Evolutionary conservation across 2,797 vertebrate species (phyloP).

Genomic region (Oryzias sinensis): DNA sequence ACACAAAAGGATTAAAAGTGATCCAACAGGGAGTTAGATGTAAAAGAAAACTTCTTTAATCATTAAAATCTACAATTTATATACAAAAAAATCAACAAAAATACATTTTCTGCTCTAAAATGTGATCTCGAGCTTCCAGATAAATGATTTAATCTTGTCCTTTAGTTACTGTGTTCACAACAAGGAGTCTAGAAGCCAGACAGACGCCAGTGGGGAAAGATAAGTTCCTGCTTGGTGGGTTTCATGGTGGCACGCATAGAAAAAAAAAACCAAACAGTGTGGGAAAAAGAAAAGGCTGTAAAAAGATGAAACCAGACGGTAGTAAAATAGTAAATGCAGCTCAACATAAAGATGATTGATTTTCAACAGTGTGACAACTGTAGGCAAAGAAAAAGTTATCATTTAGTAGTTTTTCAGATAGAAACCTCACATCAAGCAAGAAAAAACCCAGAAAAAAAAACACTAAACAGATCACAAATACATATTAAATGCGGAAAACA

Average conservation of each 20-base stretch:
- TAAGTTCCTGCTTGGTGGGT: constrained; percentile 35
- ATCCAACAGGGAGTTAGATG: too few species aligned
- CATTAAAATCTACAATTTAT: too few species aligned
- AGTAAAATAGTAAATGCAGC: constrained; percentile 25
- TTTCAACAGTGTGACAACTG: constrained; percentile 23
- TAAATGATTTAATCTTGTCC: constrained; percentile 42
- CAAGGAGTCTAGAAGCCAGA: constrained; percentile 35
- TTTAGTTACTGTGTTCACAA: constrained; percentile 41
- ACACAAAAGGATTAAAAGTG: too few species aligned
- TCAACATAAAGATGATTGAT: constrained; percentile 19
- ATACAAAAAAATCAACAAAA: too few species aligned
- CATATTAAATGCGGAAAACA: too few species aligned
- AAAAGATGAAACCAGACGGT: constrained; percentile 26
- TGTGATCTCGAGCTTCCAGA: constrained; percentile 4
- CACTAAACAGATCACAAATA: constrained; percentile 7
- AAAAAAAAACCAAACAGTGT: constrained; percentile 39
- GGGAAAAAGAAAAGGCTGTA: constrained; percentile 48
- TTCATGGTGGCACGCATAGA: constrained; percentile 24
- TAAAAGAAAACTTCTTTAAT: too few species aligned
- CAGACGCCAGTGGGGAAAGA: constrained; percentile 50
- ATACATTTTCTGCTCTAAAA: constrained; percentile 21
- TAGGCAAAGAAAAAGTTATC: constrained; percentile 23
- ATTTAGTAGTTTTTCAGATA: constrained; percentile 27
- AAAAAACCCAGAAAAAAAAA: constrained; percentile 21
- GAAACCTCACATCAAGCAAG: neutral